Evolutionary conservation across 2,113 vertebrate genomes (phyloP).

Genomic region (Turdus rufiventris): DNA sequence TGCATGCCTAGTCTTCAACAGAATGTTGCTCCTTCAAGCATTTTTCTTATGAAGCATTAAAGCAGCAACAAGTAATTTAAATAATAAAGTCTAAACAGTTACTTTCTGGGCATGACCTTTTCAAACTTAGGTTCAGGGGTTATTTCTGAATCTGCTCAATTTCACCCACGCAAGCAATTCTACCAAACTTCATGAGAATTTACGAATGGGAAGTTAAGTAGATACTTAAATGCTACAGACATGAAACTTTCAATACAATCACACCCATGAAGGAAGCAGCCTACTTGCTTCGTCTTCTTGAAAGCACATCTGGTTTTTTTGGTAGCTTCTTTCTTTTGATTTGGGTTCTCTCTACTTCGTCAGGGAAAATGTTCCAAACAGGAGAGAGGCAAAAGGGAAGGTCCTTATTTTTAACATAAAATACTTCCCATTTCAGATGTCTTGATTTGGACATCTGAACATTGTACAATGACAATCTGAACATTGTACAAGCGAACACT

Average conservation of each 20-base stretch:
- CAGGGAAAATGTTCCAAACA: not conserved
- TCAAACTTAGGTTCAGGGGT: not conserved
- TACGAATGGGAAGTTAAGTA: not conserved
- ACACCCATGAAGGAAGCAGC: not conserved
- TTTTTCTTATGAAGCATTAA: conserved; percentile 34
- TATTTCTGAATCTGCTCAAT: not conserved
- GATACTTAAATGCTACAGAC: not conserved
- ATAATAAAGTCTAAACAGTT: conserved; percentile 10
- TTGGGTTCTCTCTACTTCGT: not conserved
- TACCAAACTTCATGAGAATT: not conserved
- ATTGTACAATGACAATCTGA: too few species aligned
- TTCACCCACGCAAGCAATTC: not conserved
- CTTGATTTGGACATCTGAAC: not conserved
- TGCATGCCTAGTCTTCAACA: conserved; percentile 46
- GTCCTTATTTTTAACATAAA: not conserved
- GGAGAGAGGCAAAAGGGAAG: not conserved
- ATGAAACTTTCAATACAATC: not conserved
- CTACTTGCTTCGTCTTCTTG: not conserved
- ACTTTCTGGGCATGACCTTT: conserved; percentile 6
- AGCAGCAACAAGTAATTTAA: not conserved
- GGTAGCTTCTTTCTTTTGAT: not conserved
- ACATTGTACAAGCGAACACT: too few species aligned
- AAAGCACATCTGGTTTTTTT: not conserved
- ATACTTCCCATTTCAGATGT: not conserved
- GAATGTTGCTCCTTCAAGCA: conserved; percentile 50